Conservation (phyloP, 1,140 invertebrate genomes). For the Cotesia typhae region DNA sequence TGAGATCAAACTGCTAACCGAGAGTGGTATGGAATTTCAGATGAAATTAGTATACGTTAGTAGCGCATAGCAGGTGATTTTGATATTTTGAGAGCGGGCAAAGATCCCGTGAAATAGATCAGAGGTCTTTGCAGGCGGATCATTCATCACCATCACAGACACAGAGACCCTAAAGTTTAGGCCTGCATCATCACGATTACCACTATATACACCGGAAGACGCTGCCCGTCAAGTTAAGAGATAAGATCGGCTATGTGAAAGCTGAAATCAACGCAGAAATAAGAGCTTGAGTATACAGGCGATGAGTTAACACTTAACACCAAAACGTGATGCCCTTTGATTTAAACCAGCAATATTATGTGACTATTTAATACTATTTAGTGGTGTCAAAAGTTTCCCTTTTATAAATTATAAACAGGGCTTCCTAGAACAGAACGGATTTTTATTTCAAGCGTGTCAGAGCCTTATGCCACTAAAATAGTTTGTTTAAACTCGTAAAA, state of each 20-base stretch:
- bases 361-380: background rate
- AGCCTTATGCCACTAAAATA: background rate
- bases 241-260: background rate
- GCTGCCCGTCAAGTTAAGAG: too few relatives aligned
- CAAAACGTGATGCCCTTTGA: conserved; percentile 45
- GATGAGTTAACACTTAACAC: conserved; percentile 38
- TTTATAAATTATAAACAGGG: too few relatives aligned
- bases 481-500: conserved; percentile 5
- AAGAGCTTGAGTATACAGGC: background rate
- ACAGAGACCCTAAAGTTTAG: too few relatives aligned
- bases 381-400: background rate
- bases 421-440: background rate
- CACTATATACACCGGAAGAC: too few relatives aligned
- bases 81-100: conserved; percentile 35
- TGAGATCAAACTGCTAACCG: conserved; percentile 17
- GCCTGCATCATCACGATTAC: too few relatives aligned
- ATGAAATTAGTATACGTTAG: conserved; percentile 54
- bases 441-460: background rate
- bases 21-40: conserved; percentile 50
- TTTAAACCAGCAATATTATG: conserved; percentile 44
- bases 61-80: conserved; percentile 42
- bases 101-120: background rate
- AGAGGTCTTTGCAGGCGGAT: too few relatives aligned
- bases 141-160: too few relatives aligned
- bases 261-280: background rate